Percentiles rank a stretch among this genome's conserved stretches.
Evolutionary conservation across 2,113 vertebrate genomes (phyloP).

Genomic region (Australoheros scitulus): DNA sequence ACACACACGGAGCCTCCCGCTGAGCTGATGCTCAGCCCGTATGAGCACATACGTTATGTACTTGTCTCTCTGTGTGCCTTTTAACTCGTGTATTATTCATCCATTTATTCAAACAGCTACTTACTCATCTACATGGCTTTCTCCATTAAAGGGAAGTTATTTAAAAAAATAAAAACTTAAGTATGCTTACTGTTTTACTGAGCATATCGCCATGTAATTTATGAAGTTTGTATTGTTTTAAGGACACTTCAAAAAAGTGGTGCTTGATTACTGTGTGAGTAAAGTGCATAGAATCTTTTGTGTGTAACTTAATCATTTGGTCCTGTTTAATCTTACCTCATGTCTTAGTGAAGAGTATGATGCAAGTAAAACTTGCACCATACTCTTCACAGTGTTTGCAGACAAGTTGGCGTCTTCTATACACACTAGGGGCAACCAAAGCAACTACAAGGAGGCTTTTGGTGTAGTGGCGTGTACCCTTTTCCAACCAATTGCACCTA

Average conservation of each 20-base stretch:
- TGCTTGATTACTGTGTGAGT: conserved; percentile 9
- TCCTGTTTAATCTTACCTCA: not conserved
- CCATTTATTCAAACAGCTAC: conserved; percentile 64
- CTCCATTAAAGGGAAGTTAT: conserved; percentile 44
- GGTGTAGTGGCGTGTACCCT: not conserved
- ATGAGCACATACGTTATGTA: conserved; percentile 23
- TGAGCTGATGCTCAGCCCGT: not conserved
- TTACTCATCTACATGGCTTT: conserved; percentile 30
- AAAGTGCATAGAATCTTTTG: not conserved
- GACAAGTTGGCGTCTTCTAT: not conserved
- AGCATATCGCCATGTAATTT: conserved; percentile 48
- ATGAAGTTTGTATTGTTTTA: conserved; percentile 26
- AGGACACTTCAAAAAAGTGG: not conserved
- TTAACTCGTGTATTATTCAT: conserved; percentile 59
- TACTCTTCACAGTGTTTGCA: not conserved
- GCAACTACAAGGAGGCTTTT: not conserved
- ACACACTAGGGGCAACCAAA: not conserved
- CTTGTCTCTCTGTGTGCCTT: conserved; percentile 56
- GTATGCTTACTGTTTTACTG: conserved; percentile 23
- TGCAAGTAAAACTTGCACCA: no score
- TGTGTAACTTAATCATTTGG: not conserved
- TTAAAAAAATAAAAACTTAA: conserved; percentile 4
- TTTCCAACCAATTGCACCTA: not conserved
- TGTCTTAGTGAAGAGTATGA: not conserved
- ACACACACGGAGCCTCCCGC: not conserved